Conservation (phyloP, 2,113 vertebrate genomes). For the Thunnus maccoyii region DNA sequence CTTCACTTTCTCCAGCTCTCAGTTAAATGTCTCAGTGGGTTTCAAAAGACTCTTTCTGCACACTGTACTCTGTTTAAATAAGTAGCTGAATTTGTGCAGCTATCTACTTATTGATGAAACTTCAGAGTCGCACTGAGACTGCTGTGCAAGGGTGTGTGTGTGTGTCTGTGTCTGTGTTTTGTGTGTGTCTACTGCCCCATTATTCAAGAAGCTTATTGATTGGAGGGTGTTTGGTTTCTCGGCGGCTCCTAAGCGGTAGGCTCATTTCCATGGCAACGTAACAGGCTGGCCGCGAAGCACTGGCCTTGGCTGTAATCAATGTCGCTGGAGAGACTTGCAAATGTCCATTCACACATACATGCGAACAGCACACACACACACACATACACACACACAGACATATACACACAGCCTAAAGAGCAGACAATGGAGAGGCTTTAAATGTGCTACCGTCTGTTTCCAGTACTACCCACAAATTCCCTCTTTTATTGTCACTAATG, state of each 20-base stretch:
- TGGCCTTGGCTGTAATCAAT: slow-evolving; percentile 80
- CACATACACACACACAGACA: slow-evolving; percentile 21
- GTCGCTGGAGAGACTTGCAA: slow-evolving; percentile 57
- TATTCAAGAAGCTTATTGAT: slow-evolving; percentile 82
- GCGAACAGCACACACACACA: neutral
- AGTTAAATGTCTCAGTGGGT: slow-evolving; percentile 59
- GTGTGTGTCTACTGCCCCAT: slow-evolving; percentile 46
- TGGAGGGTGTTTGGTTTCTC: slow-evolving; percentile 77
- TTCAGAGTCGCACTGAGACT: slow-evolving; percentile 33
- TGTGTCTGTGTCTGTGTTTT: slow-evolving; percentile 35
- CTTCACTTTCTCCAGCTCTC: slow-evolving; percentile 36
- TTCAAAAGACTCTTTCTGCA: slow-evolving; percentile 58
- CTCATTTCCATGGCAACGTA: slow-evolving; percentile 82
- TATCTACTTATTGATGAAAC: slow-evolving; percentile 51
- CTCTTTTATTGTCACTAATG: neutral
- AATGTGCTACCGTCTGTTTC: slow-evolving; percentile 30
- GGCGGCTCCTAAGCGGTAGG: slow-evolving; percentile 59
- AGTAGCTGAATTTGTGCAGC: slow-evolving; percentile 51
- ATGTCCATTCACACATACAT: neutral
- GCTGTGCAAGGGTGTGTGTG: neutral
- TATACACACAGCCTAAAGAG: slow-evolving; percentile 14
- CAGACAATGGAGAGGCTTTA: slow-evolving; percentile 56
- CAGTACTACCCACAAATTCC: slow-evolving; percentile 17
- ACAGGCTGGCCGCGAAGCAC: slow-evolving; percentile 70
- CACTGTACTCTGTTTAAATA: slow-evolving; percentile 43